Base-by-base conservation (phyloP, 2,797 vertebrate species). In the Setipinna tenuifilis region DNA sequence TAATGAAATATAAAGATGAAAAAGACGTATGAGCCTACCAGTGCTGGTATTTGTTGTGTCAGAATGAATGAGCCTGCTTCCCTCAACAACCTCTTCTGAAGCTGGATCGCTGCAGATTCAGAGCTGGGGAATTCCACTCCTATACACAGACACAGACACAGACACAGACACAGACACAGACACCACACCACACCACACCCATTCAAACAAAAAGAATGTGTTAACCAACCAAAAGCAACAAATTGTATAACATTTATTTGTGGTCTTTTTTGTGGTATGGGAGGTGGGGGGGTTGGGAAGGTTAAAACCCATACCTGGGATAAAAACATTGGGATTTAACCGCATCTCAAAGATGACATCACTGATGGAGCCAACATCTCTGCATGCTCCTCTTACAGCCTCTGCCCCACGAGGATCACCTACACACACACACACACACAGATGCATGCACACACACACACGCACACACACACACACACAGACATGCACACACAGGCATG, bases 261-360 rank as follows among this genome's bases (percentile, higher is more conserved):
- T 2, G 35, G 35, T 41, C 35, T 41, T 41, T 41, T 41, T 54
- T 10, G 10, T 48, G 10, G 4, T 48, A 48, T 48, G 46, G 10
- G 10, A 48, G 3, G 46, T 48, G 46, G 46, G 10, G 46, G 14
- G 7, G 50, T 54, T 14, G 9, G 50, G 50, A 1, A 54, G 9
- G 50, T 54, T 6, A 71, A 19, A 78, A 78, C 9, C 31, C 71
- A 44, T 44, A 96, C 96, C 96, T 94, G 94, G 91, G 48, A 93
- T 94, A 86, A 95, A 95, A 75, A 96, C 54, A 28, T 93, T 95
- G 78, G 96, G 93, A 90, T 96, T 97, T 48, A 97, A 95, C 48
- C 95, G 95, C 93, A 97, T 96, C 90, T 97, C 96, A 90, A 97
- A 97, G 86, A 96, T 94, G 89, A 96, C 94, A 88, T 96, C 88